Conservation (phyloP, 1,140 invertebrate genomes). For the Drosophila ercepeae region DNA sequence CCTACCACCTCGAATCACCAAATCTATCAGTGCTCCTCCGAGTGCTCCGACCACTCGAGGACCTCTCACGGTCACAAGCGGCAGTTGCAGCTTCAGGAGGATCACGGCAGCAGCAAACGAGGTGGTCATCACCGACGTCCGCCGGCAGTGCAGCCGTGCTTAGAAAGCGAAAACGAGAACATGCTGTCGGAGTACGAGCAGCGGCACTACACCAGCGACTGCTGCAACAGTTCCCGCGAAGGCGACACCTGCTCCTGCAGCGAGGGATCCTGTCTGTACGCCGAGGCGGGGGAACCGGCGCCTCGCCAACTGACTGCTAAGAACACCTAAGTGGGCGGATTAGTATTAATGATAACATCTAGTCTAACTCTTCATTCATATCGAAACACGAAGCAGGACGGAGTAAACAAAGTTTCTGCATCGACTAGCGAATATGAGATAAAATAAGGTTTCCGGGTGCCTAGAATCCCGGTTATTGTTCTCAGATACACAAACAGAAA, state of each 20-base stretch:
- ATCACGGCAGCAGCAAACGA: slow-evolving; percentile 55
- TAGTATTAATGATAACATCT: slow-evolving; percentile 71
- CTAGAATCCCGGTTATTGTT: background rate
- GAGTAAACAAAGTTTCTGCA: slow-evolving; percentile 42
- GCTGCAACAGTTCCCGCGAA: slow-evolving; percentile 81
- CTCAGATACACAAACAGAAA: slow-evolving; percentile 20
- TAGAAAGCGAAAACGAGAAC: slow-evolving; percentile 72
- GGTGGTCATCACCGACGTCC: slow-evolving; percentile 36
- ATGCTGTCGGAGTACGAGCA: slow-evolving; percentile 68
- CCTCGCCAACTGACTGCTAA: slow-evolving; percentile 60
- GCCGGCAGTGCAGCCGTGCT: slow-evolving; percentile 45
- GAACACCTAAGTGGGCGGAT: slow-evolving; percentile 57
- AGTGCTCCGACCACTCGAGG: slow-evolving; percentile 81
- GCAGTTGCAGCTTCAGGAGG: slow-evolving; percentile 66
- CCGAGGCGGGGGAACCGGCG: slow-evolving; percentile 72
- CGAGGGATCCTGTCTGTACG: slow-evolving; percentile 82
- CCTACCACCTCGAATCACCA: slow-evolving; percentile 71
- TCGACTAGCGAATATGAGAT: slow-evolving; percentile 26
- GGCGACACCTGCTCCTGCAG: slow-evolving; percentile 83
- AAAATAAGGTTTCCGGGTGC: slow-evolving; percentile 30
- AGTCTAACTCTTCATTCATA: slow-evolving; percentile 76
- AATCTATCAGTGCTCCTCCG: slow-evolving; percentile 83
- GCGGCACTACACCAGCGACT: slow-evolving; percentile 74
- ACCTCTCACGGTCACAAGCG: slow-evolving; percentile 68
- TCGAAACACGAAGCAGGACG: slow-evolving; percentile 45